Base-by-base conservation (phyloP, 2,888 invertebrate species). In the Coecobrya sp. region DNA sequence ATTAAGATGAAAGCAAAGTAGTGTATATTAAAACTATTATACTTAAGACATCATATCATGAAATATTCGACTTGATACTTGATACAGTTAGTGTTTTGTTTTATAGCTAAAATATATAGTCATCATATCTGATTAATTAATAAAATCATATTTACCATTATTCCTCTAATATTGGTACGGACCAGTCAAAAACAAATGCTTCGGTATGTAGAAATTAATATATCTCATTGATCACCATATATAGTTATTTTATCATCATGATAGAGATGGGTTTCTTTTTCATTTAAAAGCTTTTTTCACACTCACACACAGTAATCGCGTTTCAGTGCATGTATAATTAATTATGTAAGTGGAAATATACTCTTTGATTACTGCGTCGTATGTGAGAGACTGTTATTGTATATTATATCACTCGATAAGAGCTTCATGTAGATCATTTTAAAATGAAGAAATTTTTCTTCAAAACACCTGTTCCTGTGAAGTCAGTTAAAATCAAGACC, bases 161-260 rank as follows among this genome's bases (percentile, higher is more conserved):
- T 86, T 81, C 36, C 25, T 45, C 86, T 82, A 79, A 70, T 81
- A 92, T 68, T 92, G 92, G 92, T 92, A 92, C 84, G 92, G 92
- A 92, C 92, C 92, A 92, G 92, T 92, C 92, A 92, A 87, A 91
- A 91, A 88, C 91, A 92, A 92, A 92, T 92, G 92, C 92, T 92
- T 92, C 92, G 92, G 92, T 92, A 92, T 84, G 84, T 88, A 92
- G 52, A 49, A 87, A 36, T 73, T 79, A 87, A 62, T 87, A 82
- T 87, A 76, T 91, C 81, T 92, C 86, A 88, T 82, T 92, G 70
- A 92, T 92, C 92, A 92, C 92, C 92, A 70, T 87, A 27, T 68
- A 70, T 36, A 27, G 16, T 81, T 45, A 13, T 88, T 79, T 49
- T 30, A 79, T 82, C 88, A 88, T 92, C 92, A 84, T 84, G 91